phyloP scores from a whole-genome alignment of 2,797 vertebrate species.

The Onychomys torridus region DNA sequence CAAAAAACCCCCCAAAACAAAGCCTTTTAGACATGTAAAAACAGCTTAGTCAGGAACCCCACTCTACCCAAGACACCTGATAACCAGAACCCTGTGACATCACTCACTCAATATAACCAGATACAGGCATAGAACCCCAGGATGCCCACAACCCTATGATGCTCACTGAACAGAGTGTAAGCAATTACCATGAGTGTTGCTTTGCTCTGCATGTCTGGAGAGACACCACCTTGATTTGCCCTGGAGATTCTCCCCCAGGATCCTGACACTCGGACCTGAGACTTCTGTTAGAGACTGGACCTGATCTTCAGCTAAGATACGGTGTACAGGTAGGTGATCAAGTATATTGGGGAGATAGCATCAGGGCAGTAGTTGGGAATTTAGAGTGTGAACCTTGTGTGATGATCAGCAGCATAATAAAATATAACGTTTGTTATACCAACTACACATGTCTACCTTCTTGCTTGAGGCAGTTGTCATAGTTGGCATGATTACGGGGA shows the following conservation, averaged over 20 bases:
- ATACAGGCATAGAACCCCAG: not conserved
- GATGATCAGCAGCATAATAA: not conserved
- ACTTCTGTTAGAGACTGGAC: not conserved
- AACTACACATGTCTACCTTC: not conserved
- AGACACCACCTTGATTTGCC: not conserved
- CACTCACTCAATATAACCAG: not conserved
- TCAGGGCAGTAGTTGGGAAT: not conserved
- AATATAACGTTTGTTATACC: not conserved
- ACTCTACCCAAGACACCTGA: not conserved
- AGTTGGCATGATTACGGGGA: not conserved
- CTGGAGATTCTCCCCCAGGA: not conserved
- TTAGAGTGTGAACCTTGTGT: not conserved
- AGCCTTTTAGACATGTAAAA: not conserved
- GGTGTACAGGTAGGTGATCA: not conserved
- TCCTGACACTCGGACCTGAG: not conserved
- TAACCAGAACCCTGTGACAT: not conserved
- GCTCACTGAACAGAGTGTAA: not conserved
- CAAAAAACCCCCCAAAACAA: too few species aligned
- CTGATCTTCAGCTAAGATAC: not conserved
- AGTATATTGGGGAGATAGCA: not conserved
- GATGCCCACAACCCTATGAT: not conserved
- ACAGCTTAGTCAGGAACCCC: not conserved
- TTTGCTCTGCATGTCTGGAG: not conserved
- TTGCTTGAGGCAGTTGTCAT: not conserved
- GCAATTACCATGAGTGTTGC: not conserved